These are phyloP conservation scores for Tubiluchus corallicola DNA, from an alignment of 2,888 invertebrate species.

Conservation along the genomic window DNA sequence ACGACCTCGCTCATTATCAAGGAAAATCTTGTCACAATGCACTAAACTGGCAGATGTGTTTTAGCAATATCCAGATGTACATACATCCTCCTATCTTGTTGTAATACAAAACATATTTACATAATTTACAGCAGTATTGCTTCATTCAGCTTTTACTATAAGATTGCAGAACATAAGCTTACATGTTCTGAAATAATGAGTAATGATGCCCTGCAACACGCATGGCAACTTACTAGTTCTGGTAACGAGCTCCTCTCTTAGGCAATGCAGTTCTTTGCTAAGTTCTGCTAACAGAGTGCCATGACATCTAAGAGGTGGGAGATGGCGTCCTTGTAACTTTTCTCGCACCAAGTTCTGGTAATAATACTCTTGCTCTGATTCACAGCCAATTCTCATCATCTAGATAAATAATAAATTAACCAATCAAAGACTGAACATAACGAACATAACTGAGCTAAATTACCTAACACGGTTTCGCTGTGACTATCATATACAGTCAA, in stretches of 20 bases:
- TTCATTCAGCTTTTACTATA: no score
- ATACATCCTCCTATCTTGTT: no score
- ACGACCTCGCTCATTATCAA: no score
- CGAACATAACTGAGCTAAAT: no score
- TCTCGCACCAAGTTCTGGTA: conserved; percentile 48
- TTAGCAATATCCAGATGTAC: no score
- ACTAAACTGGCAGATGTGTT: no score
- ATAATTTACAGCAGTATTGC: no score
- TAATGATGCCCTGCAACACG: not conserved
- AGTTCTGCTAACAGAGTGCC: conserved; percentile 67
- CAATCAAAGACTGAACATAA: not conserved
- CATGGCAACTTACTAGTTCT: conserved; percentile 9
- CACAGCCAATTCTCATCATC: conserved; percentile 18
- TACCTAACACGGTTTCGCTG: no score
- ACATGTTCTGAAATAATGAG: no score
- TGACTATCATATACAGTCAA: no score
- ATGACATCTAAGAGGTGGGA: conserved; percentile 50
- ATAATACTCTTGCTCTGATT: conserved; percentile 32
- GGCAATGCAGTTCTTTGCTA: conserved; percentile 59
- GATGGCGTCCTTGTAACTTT: conserved; percentile 50
- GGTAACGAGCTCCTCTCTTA: conserved; percentile 56
- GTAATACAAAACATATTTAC: no score
- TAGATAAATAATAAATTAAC: not conserved
- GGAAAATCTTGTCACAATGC: no score
- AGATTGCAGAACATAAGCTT: conserved; percentile 5